Conservation (phyloP, 64 coral and sea anemone genomes). For the Catalaphyllia jardinei region DNA sequence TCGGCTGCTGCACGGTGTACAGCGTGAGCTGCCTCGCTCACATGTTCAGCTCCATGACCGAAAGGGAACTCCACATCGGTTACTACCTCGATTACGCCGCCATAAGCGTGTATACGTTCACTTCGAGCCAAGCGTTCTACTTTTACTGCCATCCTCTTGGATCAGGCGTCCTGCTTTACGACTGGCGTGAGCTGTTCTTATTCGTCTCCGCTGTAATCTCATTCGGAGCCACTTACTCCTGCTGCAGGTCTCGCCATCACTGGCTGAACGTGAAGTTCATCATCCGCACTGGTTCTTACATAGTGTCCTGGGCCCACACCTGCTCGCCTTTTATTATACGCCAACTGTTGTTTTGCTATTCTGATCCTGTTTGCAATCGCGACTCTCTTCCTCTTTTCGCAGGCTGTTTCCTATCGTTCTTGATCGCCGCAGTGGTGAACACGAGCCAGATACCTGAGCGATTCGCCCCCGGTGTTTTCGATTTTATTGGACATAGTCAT, state of each 20-base stretch:
- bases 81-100: slow-evolving; percentile 69
- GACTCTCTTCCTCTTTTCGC: slow-evolving; percentile 29
- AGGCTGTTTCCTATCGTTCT: slow-evolving; percentile 57
- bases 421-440: slow-evolving; percentile 65
- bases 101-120: slow-evolving; percentile 51
- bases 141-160: slow-evolving; percentile 54
- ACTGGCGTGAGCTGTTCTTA: slow-evolving; percentile 47
- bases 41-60: slow-evolving; percentile 57
- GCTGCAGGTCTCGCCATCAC: slow-evolving; percentile 63
- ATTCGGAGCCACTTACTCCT: slow-evolving; percentile 2
- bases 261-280: slow-evolving; percentile 38
- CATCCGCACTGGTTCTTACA: slow-evolving; percentile 50
- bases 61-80: slow-evolving; percentile 27
- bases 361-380: slow-evolving; percentile 36
- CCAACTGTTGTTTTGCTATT: slow-evolving; percentile 23
- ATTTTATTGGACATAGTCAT: slow-evolving; percentile 75
- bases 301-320: slow-evolving; percentile 48
- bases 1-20: slow-evolving; percentile 15
- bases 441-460: slow-evolving; percentile 64
- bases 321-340: slow-evolving; percentile 52
- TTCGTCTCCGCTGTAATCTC: slow-evolving; percentile 41
- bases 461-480: slow-evolving; percentile 53
- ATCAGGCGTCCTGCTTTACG: slow-evolving; percentile 9
- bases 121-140: slow-evolving; percentile 14
- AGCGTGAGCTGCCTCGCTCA: slow-evolving; percentile 44